Conservation (phyloP, 2,888 invertebrate species). For the Noctua pronuba region DNA sequence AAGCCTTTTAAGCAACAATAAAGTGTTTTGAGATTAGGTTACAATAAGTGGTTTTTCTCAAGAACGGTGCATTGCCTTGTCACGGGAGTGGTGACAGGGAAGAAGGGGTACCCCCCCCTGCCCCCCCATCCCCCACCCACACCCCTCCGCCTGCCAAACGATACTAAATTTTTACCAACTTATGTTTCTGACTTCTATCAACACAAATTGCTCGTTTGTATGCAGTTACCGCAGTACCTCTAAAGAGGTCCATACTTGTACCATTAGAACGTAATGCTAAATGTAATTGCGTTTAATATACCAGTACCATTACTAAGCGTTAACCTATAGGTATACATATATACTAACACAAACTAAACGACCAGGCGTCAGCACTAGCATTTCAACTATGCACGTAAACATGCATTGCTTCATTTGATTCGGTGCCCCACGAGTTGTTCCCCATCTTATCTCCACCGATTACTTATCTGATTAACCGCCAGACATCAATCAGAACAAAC, state of each 20-base stretch:
- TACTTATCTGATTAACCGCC: slow-evolving; percentile 48
- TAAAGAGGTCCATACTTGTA: slow-evolving; percentile 22
- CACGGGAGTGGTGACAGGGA: too few species aligned
- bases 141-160: too few species aligned
- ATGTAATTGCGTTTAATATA: slow-evolving; percentile 40
- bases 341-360: slow-evolving; percentile 3
- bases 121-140: too few species aligned
- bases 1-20: too few species aligned
- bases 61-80: too few species aligned
- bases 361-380: slow-evolving; percentile 21
- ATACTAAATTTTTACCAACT: too few species aligned
- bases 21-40: too few species aligned
- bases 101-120: too few species aligned
- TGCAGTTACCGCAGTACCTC: slow-evolving; percentile 1
- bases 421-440: slow-evolving; percentile 15
- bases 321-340: not conserved
- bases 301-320: slow-evolving; percentile 10
- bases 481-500: slow-evolving; percentile 32
- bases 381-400: slow-evolving; percentile 16
- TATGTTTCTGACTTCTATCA: not conserved
- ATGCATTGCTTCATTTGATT: slow-evolving; percentile 30
- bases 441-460: slow-evolving; percentile 36
- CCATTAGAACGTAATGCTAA: slow-evolving; percentile 43
- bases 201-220: slow-evolving; percentile 6
- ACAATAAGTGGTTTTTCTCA: too few species aligned